Base-by-base conservation (phyloP, 2,888 invertebrate genomes). In the Morpho deidamia region DNA sequence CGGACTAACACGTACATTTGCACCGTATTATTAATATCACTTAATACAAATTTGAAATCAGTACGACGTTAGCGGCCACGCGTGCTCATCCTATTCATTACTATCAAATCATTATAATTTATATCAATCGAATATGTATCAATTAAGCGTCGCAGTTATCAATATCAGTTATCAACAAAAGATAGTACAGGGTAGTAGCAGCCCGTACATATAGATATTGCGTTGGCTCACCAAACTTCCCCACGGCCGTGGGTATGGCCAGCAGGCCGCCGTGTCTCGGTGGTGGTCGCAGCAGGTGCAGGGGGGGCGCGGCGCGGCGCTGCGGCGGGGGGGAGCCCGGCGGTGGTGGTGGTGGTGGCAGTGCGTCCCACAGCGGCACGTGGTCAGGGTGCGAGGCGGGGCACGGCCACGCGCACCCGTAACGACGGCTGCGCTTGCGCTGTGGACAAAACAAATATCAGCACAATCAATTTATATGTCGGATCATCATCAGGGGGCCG, bases 341-440 rank as follows among this genome's bases (percentile, higher is more conserved):
- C 2, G 89, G 90, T 12, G 90, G 84, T 2, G 86, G 86, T 0
- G 90, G 90, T 1, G 90, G 90, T 0, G 90, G 90, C 68, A 90
- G 74, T 50, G 85, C 85, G 74, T 89, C 90, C 88, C 89, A 90
- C 69, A 85, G 83, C 55, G 89, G 78, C 67, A 84, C 84, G 78
- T 88, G 86, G 79, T 86, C 89, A 0, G 80, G 61, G 76, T 88
- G 87, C 9, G 70, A 1, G 8, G 81, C 76, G n/a, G 87, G 81
- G 49, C 88, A 87, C 55, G 89, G 90, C 85, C 88, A 89, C 56
- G 88, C 80, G 69, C 86, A 85, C 0, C 89, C 90, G 23, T 53
- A 7, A 34, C 83, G 83, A 0, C 80, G 78, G 1, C 55, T 0
- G 57, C 71, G 71, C 67, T 71, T 74, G 57, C 67, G 72, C 81